Evolutionary conservation across 2,888 invertebrate species (phyloP).

Genomic region (Catocala nupta): DNA sequence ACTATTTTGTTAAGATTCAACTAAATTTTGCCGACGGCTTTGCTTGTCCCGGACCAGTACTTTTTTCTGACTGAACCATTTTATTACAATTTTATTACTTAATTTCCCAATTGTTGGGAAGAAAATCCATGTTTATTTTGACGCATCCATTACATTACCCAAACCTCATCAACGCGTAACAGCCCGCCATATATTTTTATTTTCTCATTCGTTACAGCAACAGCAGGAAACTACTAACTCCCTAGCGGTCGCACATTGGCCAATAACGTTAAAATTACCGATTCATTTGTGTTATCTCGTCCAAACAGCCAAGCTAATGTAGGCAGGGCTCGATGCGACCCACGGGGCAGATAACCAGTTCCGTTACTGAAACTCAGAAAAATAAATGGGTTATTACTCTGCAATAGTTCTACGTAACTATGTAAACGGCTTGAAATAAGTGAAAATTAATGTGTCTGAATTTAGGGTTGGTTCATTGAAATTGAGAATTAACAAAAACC

Average conservation of each 20-base stretch:
- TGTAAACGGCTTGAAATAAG: not conserved
- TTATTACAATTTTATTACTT: no score
- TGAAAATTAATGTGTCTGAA: not conserved
- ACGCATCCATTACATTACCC: not conserved
- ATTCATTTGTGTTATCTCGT: constrained; percentile 47
- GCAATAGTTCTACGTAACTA: constrained; percentile 31
- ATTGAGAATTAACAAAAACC: no score
- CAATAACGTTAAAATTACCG: constrained; percentile 39
- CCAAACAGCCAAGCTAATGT: constrained; percentile 42
- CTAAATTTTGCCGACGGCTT: no score
- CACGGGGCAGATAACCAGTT: constrained; percentile 26
- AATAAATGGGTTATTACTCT: constrained; percentile 40
- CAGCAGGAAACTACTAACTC: constrained; percentile 10
- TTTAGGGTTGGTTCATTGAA: not conserved
- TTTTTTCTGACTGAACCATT: no score
- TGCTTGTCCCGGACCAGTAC: no score
- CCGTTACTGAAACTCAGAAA: constrained; percentile 39
- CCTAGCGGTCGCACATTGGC: constrained; percentile 23
- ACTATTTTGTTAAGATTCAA: no score
- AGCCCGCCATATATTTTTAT: constrained; percentile 17
- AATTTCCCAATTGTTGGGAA: no score
- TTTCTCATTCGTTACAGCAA: constrained; percentile 15
- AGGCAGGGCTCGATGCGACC: constrained; percentile 33
- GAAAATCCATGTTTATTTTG: no score
- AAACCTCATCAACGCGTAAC: constrained; percentile 13